A percentile compares a stretch with the other conserved stretches of the same genome.
Conservation (phyloP, 2,888 invertebrate species). For the Boloria euphrosyne region DNA sequence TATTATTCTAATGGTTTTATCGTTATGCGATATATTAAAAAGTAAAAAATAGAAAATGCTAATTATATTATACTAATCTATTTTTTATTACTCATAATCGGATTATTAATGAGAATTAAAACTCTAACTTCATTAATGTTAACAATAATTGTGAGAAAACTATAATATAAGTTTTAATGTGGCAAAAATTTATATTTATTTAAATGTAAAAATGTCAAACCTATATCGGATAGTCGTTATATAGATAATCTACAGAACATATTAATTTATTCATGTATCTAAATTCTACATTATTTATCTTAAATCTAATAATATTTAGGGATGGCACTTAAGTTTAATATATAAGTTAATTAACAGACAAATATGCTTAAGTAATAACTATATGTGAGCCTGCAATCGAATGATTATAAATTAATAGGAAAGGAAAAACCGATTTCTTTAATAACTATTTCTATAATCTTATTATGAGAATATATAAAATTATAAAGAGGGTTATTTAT, state of each 20-base stretch:
- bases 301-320: background rate
- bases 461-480: too few species aligned
- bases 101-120: conserved; percentile 22
- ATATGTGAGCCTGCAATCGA: too few species aligned
- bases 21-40: conserved; percentile 22
- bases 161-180: background rate
- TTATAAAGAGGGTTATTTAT: background rate
- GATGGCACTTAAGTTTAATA: too few species aligned
- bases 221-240: background rate
- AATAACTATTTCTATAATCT: too few species aligned
- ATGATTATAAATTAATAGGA: too few species aligned
- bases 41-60: conserved; percentile 24
- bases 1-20: conserved; percentile 18
- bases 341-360: too few species aligned
- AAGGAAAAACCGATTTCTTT: too few species aligned
- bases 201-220: conserved; percentile 19
- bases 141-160: conserved; percentile 24
- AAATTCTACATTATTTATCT: background rate
- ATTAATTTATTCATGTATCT: background rate
- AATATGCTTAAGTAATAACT: too few species aligned
- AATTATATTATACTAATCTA: conserved; percentile 21
- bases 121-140: conserved; percentile 20
- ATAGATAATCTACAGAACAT: background rate
- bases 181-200: conserved; percentile 13
- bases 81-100: conserved; percentile 25